Evolutionary conservation across 2,888 invertebrate species (phyloP), one percentile per base, ranked within the genome.

Genomic region (Disparrhopalites patrizii): DNA sequence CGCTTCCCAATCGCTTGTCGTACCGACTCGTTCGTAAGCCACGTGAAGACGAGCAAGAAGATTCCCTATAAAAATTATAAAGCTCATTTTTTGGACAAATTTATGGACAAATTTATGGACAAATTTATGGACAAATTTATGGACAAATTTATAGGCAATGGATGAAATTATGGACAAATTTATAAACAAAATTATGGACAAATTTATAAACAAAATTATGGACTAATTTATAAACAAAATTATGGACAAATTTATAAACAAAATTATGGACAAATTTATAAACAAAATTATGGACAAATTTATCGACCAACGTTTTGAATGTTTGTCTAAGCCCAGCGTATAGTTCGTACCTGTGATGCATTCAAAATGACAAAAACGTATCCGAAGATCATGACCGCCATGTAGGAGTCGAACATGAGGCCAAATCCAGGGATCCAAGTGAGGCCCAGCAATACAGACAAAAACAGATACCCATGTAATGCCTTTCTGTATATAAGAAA

Each of bases 1-100:
- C n/a, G n/a, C n/a, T n/a, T n/a, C n/a, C n/a, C 64, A 1, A 69
- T 68, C 10, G 66, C 66, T 0, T 54, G 27, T 54, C 70, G 51
- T 4, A 74, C 69, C 69, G 73, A 73, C 28, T 73, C 73, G 58
- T 74, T 74, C 15, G 69, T 43, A 3, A 73, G 27, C 28, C 74
- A 74, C 43, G 73, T 68, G 51, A 70, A 73, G 25, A 72, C 25
- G 54, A 74, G 73, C 5, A 74, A 67, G 31, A 72, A 71, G 3
- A 74, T 66, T 2, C 74, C 74, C 72, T 74, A 18, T n/a, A n/a
- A n/a, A n/a, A n/a, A n/a, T n/a, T n/a, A n/a, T n/a, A n/a, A n/a
- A n/a, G n/a, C n/a, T n/a, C n/a, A n/a, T n/a, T n/a, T n/a, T n/a
- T n/a, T n/a, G n/a, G n/a, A 47, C 8, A 7, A 47, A 47, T n/a